These are phyloP conservation scores for Psylliodes chrysocephalus DNA, from an alignment of 2,888 invertebrate species.

Conservation along the genomic window DNA sequence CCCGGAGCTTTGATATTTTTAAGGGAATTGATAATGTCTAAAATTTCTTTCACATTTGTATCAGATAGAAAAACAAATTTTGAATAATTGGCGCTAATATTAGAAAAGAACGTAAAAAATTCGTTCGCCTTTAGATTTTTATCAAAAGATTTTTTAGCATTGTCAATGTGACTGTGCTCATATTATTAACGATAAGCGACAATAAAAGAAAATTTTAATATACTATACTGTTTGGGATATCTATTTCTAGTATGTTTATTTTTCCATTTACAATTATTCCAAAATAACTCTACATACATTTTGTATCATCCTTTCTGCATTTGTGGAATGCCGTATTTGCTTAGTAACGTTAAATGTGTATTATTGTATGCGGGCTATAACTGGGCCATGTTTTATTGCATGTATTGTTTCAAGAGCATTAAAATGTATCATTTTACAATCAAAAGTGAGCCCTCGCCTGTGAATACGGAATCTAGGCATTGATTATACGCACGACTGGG, in stretches of 20 bases:
- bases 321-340: conserved; percentile 36
- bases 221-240: too few relatives aligned
- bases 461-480: conserved; percentile 58
- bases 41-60: not conserved
- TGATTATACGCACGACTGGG: conserved; percentile 61
- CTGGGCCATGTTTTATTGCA: conserved; percentile 54
- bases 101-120: too few relatives aligned
- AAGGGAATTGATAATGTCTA: not conserved
- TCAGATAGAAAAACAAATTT: not conserved
- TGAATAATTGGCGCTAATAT: too few relatives aligned
- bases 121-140: too few relatives aligned
- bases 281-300: too few relatives aligned
- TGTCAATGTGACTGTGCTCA: too few relatives aligned
- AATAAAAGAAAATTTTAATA: too few relatives aligned
- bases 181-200: too few relatives aligned
- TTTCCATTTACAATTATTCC: too few relatives aligned
- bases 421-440: conserved; percentile 61
- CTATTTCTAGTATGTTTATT: too few relatives aligned
- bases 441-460: conserved; percentile 55
- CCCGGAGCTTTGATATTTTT: not conserved
- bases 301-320: conserved; percentile 18
- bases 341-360: conserved; percentile 36
- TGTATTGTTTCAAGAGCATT: conserved; percentile 57
- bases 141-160: too few relatives aligned
- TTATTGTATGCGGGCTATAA: conserved; percentile 44